Conservation (phyloP, 2,888 invertebrate genomes). For the Ormyrus pomaceus region DNA sequence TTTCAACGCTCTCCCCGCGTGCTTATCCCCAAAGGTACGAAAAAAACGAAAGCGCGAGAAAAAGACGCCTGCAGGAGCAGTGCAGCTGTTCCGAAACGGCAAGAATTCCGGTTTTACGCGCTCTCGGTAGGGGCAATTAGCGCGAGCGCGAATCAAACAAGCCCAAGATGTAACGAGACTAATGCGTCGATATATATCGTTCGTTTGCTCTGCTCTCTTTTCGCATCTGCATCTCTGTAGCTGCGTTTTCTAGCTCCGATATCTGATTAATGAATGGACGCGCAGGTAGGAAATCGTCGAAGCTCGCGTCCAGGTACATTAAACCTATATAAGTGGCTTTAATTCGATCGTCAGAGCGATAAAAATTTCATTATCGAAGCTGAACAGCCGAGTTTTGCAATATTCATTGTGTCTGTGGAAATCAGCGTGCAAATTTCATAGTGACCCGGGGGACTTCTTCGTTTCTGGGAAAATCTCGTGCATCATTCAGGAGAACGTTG, state of each 20-base stretch:
- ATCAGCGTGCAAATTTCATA: too few species aligned
- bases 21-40: not conserved
- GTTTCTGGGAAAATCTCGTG: too few species aligned
- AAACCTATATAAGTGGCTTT: too few species aligned
- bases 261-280: conserved; percentile 10
- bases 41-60: conserved; percentile 8
- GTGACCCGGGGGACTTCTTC: too few species aligned
- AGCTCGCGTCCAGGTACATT: too few species aligned
- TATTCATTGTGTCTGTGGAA: too few species aligned
- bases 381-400: too few species aligned
- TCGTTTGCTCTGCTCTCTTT: conserved; percentile 42
- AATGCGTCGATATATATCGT: conserved; percentile 65
- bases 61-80: conserved; percentile 1
- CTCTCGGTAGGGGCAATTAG: conserved; percentile 63
- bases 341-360: too few species aligned
- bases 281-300: too few species aligned
- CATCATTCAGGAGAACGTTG: too few species aligned
- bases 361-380: too few species aligned
- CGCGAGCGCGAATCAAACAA: conserved; percentile 61
- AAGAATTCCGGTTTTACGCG: conserved; percentile 56
- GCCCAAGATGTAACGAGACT: conserved; percentile 36
- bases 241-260: not conserved
- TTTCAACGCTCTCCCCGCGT: too few species aligned
- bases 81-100: conserved; percentile 17
- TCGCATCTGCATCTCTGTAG: not conserved